Conservation (phyloP, 2,113 vertebrate genomes). For the Zosterops hypoxanthus region DNA sequence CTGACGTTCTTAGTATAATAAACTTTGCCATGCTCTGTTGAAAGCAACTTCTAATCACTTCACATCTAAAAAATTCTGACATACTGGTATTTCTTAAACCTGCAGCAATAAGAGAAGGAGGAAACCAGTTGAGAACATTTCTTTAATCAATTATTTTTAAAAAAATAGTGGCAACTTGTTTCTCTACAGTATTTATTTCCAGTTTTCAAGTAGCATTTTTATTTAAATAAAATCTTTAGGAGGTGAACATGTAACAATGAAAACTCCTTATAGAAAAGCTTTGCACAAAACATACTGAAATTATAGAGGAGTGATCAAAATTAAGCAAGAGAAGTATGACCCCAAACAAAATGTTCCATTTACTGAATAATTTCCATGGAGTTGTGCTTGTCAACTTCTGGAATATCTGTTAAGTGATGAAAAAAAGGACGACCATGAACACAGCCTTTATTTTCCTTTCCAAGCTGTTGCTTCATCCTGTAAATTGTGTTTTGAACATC, state of each 20-base stretch:
- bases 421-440: conserved; percentile 91
- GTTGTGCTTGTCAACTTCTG: conserved; percentile 70
- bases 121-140: neutral
- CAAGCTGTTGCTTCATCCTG: conserved; percentile 85
- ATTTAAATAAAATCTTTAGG: neutral
- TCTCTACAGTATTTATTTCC: neutral
- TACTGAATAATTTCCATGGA: conserved; percentile 52
- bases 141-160: neutral
- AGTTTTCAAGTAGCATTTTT: neutral
- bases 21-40: neutral
- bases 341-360: conserved; percentile 57
- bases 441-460: conserved; percentile 78
- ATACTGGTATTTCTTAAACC: neutral
- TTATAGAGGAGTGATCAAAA: conserved; percentile 12
- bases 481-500: conserved; percentile 83
- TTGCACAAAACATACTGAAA: conserved; percentile 25
- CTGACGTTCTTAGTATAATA: neutral
- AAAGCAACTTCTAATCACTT: neutral
- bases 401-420: conserved; percentile 83
- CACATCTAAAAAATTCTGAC: neutral
- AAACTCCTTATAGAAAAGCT: neutral
- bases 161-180: neutral
- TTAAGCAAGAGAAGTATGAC: conserved; percentile 29
- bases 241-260: neutral
- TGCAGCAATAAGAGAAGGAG: neutral